Base-by-base conservation (phyloP, 2,888 invertebrate species). In the Helicoverpa assulta region DNA sequence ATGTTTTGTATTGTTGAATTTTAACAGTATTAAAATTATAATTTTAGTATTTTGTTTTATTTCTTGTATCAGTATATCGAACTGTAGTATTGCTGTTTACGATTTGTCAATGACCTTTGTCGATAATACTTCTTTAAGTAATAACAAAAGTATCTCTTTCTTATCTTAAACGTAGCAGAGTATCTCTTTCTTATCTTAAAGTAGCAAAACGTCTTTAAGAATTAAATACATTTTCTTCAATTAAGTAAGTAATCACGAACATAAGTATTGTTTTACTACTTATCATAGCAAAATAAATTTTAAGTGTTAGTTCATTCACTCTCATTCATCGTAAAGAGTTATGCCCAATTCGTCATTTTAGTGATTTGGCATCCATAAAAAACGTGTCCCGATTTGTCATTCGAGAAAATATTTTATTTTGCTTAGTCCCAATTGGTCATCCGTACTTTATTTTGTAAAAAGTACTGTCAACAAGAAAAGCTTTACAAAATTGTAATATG, bases 1-100 rank as follows among this genome's bases (percentile, higher is more conserved):
- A 90, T 84, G 90, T 94, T 94, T 92, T 92, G 86, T 93, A 94
- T 95, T 95, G 95, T 95, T 95, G 94, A 95, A 93, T 92, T 92
- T 95, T 95, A 95, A 95, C 94, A 93, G 94, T 93, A 95, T 94
- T 95, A 94, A 93, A 94, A 91, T 89, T 87, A 89, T 84, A 74
- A 79, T 82, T 83, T 82, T 76, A 51, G 64, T 62, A 43, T 52
- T 5, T 53, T 61, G 63, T 84, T 84, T 84, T 60, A 76, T 78
- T 82, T 61, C 8, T 53, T 5, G 7, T 73, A 70, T 70, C 71
- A 21, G 37, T 52, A 21, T 21, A 10, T 26, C 50, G 26, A 12
- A 51, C 40, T 47, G 71, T 70, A 56, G 57, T 40, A 53, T 53
- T 37, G 16, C 10, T 52, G 43, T 59, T 70, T 29, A 70, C 19